phyloP scores from a whole-genome alignment of 2,888 invertebrate genomes.

The Oxyscelio sp. region DNA sequence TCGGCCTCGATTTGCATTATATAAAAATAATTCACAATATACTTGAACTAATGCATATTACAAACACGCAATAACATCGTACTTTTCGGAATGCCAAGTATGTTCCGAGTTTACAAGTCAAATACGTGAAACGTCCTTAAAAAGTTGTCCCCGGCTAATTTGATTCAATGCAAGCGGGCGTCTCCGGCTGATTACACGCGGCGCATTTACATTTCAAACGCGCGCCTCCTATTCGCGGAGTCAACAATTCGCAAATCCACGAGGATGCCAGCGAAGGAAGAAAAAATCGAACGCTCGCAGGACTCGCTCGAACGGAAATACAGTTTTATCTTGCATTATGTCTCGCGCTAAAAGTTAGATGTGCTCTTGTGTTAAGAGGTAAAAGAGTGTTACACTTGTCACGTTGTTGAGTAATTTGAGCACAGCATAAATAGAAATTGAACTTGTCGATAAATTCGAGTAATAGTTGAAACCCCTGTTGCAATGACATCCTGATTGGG shows the following conservation, averaged over 20 bases:
- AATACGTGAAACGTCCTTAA: constrained; percentile 59
- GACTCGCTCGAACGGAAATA: too few species aligned
- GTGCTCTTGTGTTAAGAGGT: too few species aligned
- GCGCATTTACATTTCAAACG: constrained; percentile 60
- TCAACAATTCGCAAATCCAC: constrained; percentile 20
- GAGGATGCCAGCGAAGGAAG: not conserved
- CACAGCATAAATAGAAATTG: too few species aligned
- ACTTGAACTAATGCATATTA: constrained; percentile 65
- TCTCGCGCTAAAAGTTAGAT: too few species aligned
- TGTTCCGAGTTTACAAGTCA: constrained; percentile 60
- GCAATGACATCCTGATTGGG: too few species aligned
- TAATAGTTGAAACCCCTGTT: too few species aligned
- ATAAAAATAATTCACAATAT: constrained; percentile 64
- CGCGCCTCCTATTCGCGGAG: constrained; percentile 9
- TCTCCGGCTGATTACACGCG: constrained; percentile 55
- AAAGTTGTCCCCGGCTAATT: constrained; percentile 57
- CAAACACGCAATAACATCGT: constrained; percentile 63
- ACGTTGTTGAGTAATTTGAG: too few species aligned
- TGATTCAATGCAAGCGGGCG: constrained; percentile 46
- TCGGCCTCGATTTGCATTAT: constrained; percentile 65
- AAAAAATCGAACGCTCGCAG: too few species aligned
- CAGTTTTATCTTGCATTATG: too few species aligned
- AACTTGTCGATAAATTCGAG: too few species aligned
- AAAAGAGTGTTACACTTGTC: too few species aligned
- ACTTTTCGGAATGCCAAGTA: constrained; percentile 58